Conservation (phyloP, 2,888 invertebrate species). For the Amphipoea oculea region DNA sequence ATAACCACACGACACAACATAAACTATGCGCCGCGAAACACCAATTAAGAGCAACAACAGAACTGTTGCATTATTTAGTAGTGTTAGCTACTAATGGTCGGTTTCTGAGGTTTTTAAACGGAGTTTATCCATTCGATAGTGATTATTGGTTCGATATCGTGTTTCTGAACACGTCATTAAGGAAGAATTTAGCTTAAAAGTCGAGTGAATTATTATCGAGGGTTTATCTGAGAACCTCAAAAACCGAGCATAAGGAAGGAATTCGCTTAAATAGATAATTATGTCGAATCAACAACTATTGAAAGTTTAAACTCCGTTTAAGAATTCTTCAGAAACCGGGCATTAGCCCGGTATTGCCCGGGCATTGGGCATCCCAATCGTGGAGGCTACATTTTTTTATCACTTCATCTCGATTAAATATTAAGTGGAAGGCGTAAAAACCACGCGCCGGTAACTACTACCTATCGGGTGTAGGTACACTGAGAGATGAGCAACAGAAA, state of each 20-base stretch:
- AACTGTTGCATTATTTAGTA: constrained; percentile 44
- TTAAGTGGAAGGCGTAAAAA: constrained; percentile 67
- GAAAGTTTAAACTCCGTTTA: too few relatives aligned
- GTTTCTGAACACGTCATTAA: too few relatives aligned
- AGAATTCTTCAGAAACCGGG: too few relatives aligned
- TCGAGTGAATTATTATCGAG: too few relatives aligned
- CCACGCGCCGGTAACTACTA: constrained; percentile 64
- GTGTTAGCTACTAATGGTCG: constrained; percentile 41
- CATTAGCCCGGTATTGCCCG: constrained; percentile 20
- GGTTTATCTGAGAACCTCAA: too few relatives aligned
- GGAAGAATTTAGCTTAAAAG: too few relatives aligned
- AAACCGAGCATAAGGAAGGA: too few relatives aligned
- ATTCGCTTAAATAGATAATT: too few relatives aligned
- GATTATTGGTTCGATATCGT: too few relatives aligned
- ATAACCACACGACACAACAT: constrained; percentile 6
- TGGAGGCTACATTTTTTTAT: constrained; percentile 71
- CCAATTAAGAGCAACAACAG: constrained; percentile 27
- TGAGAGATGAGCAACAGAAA: constrained; percentile 5
- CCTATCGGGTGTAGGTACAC: constrained; percentile 39
- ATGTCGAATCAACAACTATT: too few relatives aligned
- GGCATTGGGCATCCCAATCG: constrained; percentile 55
- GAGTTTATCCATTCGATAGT: too few relatives aligned
- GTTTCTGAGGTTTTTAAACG: too few relatives aligned
- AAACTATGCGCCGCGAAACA: constrained; percentile 16
- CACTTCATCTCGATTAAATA: constrained; percentile 71